Base-by-base conservation (phyloP, 2,113 vertebrate genomes). In the Plecotus auritus region DNA sequence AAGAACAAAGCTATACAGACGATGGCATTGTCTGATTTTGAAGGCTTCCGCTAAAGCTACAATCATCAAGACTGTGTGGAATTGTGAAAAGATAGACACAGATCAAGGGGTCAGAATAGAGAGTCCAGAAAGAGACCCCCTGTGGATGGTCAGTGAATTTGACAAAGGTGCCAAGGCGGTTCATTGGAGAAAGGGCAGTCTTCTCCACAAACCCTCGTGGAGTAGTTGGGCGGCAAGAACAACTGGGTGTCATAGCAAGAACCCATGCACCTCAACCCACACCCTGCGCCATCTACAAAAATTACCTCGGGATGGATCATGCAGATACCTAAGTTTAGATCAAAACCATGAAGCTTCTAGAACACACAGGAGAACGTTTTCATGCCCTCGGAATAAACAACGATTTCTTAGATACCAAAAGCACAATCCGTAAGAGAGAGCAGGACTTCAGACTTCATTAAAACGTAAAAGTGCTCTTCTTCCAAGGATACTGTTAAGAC, bases 1-100 rank as follows among this genome's bases (percentile, higher is more conserved):
- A 92, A 86, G 86, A 91, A 86, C 40, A 87, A 64, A 80, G 51
- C 59, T 49, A 12, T 67, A 90, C 85, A 23, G 76, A 90, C 81
- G 61, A 87, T 77, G 32, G 64, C n/a, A 18, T 47, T 89, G 49
- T 72, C 74, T 76, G 74, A 30, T 86, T 88, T 83, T 83, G 40
- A 81, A 56, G 91, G 13, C 32, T 83, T 78, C 40, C 32, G 35
- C 1, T 66, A 7, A 88, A 80, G 42, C 42, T 66, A 20, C 28
- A 23, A 4, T 82, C 61, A 61, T 90, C 59, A 45, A 18, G 77
- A 47, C 61, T 22, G 4, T 70, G 67, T 80, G 51, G 22, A 49
- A 3, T 67, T 90, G 61, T 22, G 28, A 14, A 76, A 86, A 42
- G 37, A 59, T 7, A 37, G 82, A 70, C 30, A 18, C 1, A 37